Base-by-base conservation (phyloP, 2,113 vertebrate genomes). In the Crocuta crocuta region DNA sequence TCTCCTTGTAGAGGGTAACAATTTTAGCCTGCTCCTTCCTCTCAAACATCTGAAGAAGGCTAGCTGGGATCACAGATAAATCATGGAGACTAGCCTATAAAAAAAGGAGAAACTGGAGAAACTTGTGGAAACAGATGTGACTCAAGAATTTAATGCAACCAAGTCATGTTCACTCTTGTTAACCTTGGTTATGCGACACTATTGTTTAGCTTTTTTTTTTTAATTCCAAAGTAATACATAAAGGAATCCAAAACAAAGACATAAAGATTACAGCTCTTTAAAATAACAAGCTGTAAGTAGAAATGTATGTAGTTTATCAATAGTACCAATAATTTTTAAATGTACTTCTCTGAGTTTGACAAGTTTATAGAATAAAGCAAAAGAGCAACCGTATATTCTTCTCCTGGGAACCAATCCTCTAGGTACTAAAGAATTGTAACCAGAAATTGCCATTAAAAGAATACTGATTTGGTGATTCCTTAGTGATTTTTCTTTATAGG, bases 401-500 rank as follows among this genome's bases (percentile, higher is more conserved):
- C 61, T 81, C 74, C 43, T 45, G 86, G 33, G 45, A 84, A 58
- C 24, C 61, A 79, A 70, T 53, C 17, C 31, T 11, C 33, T 79
- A 19, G 7, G 82, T 79, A 74, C 5, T 82, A 83, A 66, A 68
- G 12, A 61, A 95, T 58, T 26, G 2, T 16, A 87, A 95, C 31
- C 35, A 71, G 74, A 92, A 96, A 73, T 87, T 89, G 10, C 13
- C n/a, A 50, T 89, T 45, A 43, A 65, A 73, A 43, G 48, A 82
- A 88, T 76, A 65, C 53, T 73, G 50, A 88, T 35, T 89, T 81
- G 24, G 17, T 83, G 28, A 94, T 31, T 28, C 28, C 61, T 91
- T 87, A 80, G 21, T 71, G 11, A 78, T 78, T 50, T 97, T 94
- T 89, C 48, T 95, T 92, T 24, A 43, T 68, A 48, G 17, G 80